Evolutionary conservation across 2,797 vertebrate genomes (phyloP), one percentile per base, ranked within the genome.

Genomic region (Cuculus canorus): DNA sequence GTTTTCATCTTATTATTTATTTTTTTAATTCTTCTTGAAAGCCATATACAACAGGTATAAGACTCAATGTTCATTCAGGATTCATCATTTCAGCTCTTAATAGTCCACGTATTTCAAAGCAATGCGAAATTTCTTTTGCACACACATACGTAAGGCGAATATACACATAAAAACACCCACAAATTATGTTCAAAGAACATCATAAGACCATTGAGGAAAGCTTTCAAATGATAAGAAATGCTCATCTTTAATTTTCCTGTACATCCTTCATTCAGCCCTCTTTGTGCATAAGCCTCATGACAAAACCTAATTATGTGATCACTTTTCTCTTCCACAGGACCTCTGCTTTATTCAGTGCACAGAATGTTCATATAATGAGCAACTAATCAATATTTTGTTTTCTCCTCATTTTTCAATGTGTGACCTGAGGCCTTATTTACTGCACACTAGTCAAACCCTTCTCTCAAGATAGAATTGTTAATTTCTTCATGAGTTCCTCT

Each of bases 361-460:
- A 79, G 48, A 78, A 79, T n/a, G 17, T 48, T 90, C 89, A 72
- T 63, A 91, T 94, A 96, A 96, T 82, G 82, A 94, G 80, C 48
- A 90, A n/a, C 69, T 75, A 76, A 63, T 95, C 90, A 88, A 60
- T 90, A 95, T 92, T 92, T 90, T 93, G 54, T 90, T 95, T 92
- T 84, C 47, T 86, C 32, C 59, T 92, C 80, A 75, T 96, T 94
- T 95, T 93, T 86, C 87, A 93, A 1, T 32, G 32, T 86, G 73
- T 91, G 87, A 96, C 92, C 82, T 4, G 11, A 91, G 59, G 89
- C 69, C 76, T 91, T 95, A 90, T 95, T 96, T 95, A 92, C 92
- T 95, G 79, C 60, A 71, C 45, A n/a, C 64, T 86, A 92, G 71
- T 92, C 66, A 86, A 94, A 93, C 43, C 12, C 32, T 82, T 78